Base-by-base conservation (phyloP, 1,140 invertebrate species). In the Eulimnadia texana region DNA sequence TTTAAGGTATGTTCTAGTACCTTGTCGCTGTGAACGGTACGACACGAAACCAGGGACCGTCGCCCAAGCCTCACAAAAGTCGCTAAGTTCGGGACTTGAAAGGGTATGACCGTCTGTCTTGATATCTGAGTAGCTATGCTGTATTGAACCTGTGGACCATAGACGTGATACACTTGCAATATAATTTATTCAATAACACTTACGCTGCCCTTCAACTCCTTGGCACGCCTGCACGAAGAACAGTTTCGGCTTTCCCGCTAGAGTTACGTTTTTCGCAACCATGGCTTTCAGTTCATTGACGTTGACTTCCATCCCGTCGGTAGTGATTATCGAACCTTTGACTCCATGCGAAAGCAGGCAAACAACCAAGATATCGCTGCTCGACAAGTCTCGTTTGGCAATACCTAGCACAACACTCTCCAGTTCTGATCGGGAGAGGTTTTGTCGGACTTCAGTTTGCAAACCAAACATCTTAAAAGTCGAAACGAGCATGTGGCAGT, bases 151-250 rank as follows among this genome's bases (percentile, higher is more conserved):
- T 42, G 33, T 42, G 33, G n/a, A n/a, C n/a, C n/a, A n/a, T n/a
- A n/a, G n/a, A n/a, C n/a, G n/a, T n/a, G n/a, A n/a, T n/a, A n/a
- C n/a, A n/a, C n/a, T n/a, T n/a, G n/a, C n/a, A n/a, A n/a, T n/a
- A n/a, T n/a, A n/a, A n/a, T n/a, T n/a, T n/a, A n/a, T n/a, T n/a
- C n/a, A 28, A 20, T 6, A 16, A 20, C 20, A 58, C 29, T 54
- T 58, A 58, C 55, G 13, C 29, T 58, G 55, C 22, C 28, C 19
- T 33, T 67, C 67, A 28, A 66, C 62, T 2, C 72, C 72, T 24
- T 71, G 71, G 62, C 72, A 73, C 13, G 70, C 70, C 62, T 73
- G 71, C 19, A 73, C 66, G 58, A 73, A 72, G 58, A 71, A 71
- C 1, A 72, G 63, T 57, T 72, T 72, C 20, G 71, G 71, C 65